Base-by-base conservation (phyloP, 2,797 vertebrate genomes). In the Poeciliopsis presidionis region DNA sequence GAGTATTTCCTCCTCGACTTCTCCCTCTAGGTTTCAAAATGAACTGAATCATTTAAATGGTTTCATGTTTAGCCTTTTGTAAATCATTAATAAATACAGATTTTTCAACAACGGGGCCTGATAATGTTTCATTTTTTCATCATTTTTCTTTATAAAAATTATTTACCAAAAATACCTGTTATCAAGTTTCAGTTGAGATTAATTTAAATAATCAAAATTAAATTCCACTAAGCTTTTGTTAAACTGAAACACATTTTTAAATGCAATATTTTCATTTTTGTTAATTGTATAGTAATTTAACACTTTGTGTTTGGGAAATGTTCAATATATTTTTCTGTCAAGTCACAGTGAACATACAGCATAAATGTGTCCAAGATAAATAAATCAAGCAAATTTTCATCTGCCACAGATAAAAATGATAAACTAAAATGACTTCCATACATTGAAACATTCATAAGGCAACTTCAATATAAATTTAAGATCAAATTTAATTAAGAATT, bases 11-110 rank as follows among this genome's bases (percentile, higher is more conserved):
- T 28, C 47, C 59, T 49, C 47, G 18, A 72, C 41, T 59, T 45
- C 51, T 87, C 83, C 91, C 82, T 89, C 78, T 90, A 89, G 86
- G 87, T 91, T 92, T 89, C 82, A 88, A 87, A 88, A 85, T 86
- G 84, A 91, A 91, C 87, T 85, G 86, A 92, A 90, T 92, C 89
- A 87, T 89, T 87, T 75, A 84, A 88, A 90, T 89, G 86, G 91
- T 88, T 91, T 89, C 79, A 89, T 91, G 90, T 94, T 95, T 95
- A 95, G 95, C 93, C 93, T 96, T 96, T 96, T 96, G 95, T 96
- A 96, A 96, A 95, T 96, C 95, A 95, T 95, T 94, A 96, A 96
- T 95, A 96, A 96, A 96, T 92, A 93, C 93, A 95, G 92, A 95
- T 95, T 96, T 96, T 96, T 94, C 94, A 95, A 95, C 92, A 94